These are phyloP conservation scores for Carollia perspicillata DNA, from an alignment of 2,113 vertebrate genomes.

Conservation along the genomic window DNA sequence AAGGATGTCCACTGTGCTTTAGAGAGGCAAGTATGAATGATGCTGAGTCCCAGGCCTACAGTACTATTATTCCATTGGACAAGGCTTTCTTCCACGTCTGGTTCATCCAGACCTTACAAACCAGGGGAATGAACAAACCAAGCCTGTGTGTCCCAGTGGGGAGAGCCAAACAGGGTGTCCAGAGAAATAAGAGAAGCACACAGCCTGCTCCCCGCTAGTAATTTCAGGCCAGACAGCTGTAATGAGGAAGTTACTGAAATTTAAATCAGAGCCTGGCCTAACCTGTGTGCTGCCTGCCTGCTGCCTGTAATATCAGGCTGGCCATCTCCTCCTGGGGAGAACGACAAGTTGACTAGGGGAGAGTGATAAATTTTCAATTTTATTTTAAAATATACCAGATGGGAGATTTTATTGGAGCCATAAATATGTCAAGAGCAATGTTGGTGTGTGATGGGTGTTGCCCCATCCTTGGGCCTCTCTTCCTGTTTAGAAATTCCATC, in stretches of 20 bases:
- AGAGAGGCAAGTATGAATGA: too few relatives aligned
- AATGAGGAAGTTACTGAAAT: constrained; percentile 81
- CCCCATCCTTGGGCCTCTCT: constrained; percentile 74
- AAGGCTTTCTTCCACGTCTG: not conserved
- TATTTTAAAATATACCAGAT: constrained; percentile 89
- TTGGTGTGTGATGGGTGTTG: constrained; percentile 79
- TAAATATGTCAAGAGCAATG: constrained; percentile 87
- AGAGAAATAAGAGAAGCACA: constrained; percentile 60
- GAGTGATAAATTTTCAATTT: constrained; percentile 88
- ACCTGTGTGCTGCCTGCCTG: constrained; percentile 56
- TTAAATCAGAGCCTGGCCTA: constrained; percentile 81
- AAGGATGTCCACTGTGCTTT: not conserved
- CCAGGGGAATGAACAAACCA: not conserved
- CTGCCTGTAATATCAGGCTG: constrained; percentile 77
- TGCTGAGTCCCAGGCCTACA: not conserved
- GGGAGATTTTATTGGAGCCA: constrained; percentile 87
- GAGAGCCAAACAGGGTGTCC: constrained; percentile 32
- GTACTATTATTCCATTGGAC: too few relatives aligned
- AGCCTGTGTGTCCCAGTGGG: not conserved
- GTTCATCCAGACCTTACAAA: not conserved
- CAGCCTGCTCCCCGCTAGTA: constrained; percentile 59
- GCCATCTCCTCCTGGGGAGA: constrained; percentile 81
- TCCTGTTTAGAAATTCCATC: constrained; percentile 83
- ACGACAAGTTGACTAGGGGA: constrained; percentile 78
- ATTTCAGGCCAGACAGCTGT: constrained; percentile 77